phyloP scores from a whole-genome alignment of 2,888 invertebrate genomes.

The Oscheius sp. region DNA sequence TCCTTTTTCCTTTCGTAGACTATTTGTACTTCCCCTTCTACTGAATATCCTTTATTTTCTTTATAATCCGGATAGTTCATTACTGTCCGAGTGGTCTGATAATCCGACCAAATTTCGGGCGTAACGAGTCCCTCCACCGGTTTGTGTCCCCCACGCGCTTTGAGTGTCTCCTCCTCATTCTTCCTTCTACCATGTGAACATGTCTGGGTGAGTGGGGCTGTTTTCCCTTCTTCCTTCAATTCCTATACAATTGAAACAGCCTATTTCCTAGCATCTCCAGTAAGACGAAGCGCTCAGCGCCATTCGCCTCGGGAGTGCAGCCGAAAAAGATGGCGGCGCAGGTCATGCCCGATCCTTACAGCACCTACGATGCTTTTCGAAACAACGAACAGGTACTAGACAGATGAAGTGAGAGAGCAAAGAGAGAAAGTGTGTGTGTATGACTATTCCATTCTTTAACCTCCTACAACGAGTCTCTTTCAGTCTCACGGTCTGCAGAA shows the following conservation, averaged over 20 bases:
- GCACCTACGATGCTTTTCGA: conserved; percentile 29
- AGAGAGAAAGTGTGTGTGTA: conserved; percentile 1
- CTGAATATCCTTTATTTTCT: neutral
- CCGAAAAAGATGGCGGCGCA: conserved; percentile 36
- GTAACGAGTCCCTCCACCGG: conserved; percentile 28
- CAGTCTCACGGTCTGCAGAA: conserved; percentile 18
- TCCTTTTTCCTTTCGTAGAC: neutral
- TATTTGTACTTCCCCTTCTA: neutral
- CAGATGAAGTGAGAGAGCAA: neutral
- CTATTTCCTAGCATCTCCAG: conserved; percentile 19
- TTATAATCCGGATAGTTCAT: conserved; percentile 9
- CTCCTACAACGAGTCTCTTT: neutral
- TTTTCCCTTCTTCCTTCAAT: conserved; percentile 20
- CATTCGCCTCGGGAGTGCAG: conserved; percentile 27
- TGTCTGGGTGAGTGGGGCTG: conserved; percentile 18
- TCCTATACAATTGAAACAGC: conserved; percentile 5
- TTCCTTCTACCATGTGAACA: conserved; percentile 21
- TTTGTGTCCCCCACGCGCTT: conserved; percentile 21
- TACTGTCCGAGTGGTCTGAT: conserved; percentile 18
- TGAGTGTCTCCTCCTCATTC: conserved; percentile 31
- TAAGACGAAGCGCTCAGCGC: conserved; percentile 36
- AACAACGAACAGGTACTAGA: conserved; percentile 17
- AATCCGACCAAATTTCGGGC: conserved; percentile 27
- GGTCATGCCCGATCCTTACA: conserved; percentile 31
- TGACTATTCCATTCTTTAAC: neutral